Base-by-base conservation (phyloP, 2,113 vertebrate genomes). In the Okapia johnstoni region DNA sequence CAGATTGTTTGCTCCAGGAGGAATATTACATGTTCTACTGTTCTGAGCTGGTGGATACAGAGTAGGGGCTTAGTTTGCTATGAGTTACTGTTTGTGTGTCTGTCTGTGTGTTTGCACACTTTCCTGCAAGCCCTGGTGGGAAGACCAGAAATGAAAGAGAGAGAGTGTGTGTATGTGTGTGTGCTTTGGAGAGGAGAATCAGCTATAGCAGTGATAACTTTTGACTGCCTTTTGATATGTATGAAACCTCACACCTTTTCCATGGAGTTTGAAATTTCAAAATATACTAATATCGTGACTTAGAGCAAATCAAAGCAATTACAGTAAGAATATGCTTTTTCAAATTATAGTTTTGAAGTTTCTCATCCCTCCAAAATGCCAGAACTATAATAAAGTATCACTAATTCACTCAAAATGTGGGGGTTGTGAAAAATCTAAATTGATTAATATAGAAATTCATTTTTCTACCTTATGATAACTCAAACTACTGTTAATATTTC, bases 371-470 rank as follows among this genome's bases (percentile, higher is more conserved):
- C 52, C 66, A 77, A 95, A 87, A 76, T 83, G 33, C 26, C 33
- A 14, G 54, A 94, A 81, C 28, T 92, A 43, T 10, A 90, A 79
- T 76, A 77, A 84, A 92, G 6, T 94, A n/a, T 92, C 52, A 46
- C 10, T 79, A 66, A 94, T 92, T 88, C 50, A 84, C 16, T 88
- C 8, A 83, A 87, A 76, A 28, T 96, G 76, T 13, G 26, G 33
- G 25, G 9, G 73, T 87, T 87, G 81, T 76, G n/a, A 91, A 52
- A 95, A 93, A 83, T 96, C 25, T 90, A 33, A 94, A 88, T 61
- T 79, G 25, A 66, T 93, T 50, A 90, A 66, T 95, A 84, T 46
- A 89, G 63, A 85, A 88, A 95, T 77, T 70, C 7, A 61, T 16
- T 83, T 92, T 79, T 70, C 17, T 89, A 33, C 79, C n/a, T 88